A percentile compares a stretch with the other conserved stretches of the same genome.
Conservation (phyloP, 1,140 invertebrate genomes). For the Neelides sp. region DNA sequence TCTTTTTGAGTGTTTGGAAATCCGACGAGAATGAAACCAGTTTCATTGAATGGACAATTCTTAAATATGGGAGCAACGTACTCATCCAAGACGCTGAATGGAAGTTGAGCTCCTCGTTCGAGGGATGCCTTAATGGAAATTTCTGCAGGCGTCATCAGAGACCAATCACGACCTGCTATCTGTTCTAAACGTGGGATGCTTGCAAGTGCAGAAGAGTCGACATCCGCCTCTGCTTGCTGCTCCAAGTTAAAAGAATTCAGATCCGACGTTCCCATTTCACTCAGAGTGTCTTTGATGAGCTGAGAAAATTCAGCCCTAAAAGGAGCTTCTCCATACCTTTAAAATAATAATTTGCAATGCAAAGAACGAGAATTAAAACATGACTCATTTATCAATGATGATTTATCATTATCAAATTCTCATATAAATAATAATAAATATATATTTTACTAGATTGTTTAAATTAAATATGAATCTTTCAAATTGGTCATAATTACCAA, state of each 20-base stretch:
- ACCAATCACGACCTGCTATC: background rate
- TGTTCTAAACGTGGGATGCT: conserved; percentile 9
- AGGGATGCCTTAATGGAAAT: conserved; percentile 16
- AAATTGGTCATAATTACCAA: background rate
- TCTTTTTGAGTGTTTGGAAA: conserved; percentile 26
- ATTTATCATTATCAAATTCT: background rate
- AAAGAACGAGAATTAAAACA: no score
- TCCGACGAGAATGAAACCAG: conserved; percentile 26
- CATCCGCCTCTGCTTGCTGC: no score
- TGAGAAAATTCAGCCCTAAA: background rate
- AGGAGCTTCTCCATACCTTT: background rate
- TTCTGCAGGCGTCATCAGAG: conserved; percentile 14
- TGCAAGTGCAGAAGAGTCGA: conserved; percentile 12
- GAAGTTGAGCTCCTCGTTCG: conserved; percentile 20
- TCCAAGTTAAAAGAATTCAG: background rate
- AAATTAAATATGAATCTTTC: background rate
- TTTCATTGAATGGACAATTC: conserved; percentile 17
- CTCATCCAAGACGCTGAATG: conserved; percentile 16
- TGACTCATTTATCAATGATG: background rate
- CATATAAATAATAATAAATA: background rate
- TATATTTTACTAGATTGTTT: background rate
- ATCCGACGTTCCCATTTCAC: conserved; percentile 1
- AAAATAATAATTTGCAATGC: no score
- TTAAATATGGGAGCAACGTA: conserved; percentile 16
- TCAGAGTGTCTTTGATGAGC: background rate